phyloP scores from a whole-genome alignment of 2,797 vertebrate genomes.

The Anguilla pacifica region DNA sequence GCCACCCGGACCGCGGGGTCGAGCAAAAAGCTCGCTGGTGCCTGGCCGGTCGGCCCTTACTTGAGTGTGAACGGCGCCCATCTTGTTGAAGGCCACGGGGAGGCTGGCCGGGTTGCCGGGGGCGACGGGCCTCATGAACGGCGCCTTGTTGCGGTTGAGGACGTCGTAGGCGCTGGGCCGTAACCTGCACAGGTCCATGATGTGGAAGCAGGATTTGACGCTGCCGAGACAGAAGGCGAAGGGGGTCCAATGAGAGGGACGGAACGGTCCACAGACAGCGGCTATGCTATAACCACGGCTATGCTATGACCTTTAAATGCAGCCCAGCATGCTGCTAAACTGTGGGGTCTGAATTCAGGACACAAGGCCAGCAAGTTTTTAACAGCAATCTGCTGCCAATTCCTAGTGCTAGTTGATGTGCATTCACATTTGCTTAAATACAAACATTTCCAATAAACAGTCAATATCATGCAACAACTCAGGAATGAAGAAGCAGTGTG shows the following conservation, averaged over 20 bases:
- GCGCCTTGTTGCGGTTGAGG: constrained; percentile 87
- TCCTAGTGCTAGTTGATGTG: neutral
- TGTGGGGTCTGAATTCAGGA: neutral
- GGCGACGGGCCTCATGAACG: constrained; percentile 84
- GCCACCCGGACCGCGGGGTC: too few relatives aligned
- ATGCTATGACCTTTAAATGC: neutral
- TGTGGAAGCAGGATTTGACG: constrained; percentile 97
- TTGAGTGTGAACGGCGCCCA: constrained; percentile 85
- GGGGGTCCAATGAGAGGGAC: neutral
- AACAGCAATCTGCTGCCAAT: neutral
- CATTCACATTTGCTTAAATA: neutral
- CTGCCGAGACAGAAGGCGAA: constrained; percentile 59
- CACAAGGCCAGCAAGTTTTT: neutral
- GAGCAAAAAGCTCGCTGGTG: neutral
- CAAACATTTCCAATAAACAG: neutral
- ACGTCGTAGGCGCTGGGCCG: constrained; percentile 81
- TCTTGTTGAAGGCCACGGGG: constrained; percentile 87
- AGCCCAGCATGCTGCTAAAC: neutral
- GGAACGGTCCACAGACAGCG: neutral
- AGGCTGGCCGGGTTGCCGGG: constrained; percentile 79
- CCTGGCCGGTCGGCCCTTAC: constrained; percentile 65
- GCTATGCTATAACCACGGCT: neutral
- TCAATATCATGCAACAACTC: neutral
- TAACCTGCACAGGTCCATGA: constrained; percentile 94
- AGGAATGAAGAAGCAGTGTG: neutral